Base-by-base conservation (phyloP, 2,888 invertebrate species). In the Alloscopus bannaensis region DNA sequence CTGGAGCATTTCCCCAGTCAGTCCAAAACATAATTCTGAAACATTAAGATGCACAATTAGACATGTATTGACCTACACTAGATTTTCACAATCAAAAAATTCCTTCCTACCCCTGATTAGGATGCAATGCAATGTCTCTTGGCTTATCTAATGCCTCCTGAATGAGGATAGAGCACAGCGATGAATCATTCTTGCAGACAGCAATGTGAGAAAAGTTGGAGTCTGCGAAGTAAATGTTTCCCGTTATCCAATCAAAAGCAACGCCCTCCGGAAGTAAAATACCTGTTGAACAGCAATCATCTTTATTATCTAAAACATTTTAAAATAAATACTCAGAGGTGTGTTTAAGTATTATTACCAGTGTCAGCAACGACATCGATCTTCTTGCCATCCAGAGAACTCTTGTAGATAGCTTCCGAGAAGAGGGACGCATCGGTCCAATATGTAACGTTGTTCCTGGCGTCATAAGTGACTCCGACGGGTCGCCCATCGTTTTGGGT, bases 11-110 rank as follows among this genome's bases (percentile, higher is more conserved):
- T 2, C 94, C 94, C 94, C 95, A 96, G 88, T 98, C 97, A 0
- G 95, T 93, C 97, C 97, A 98, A 89, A 93, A 98, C 92, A 98
- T 93, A 86, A 91, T 89, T 1, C 95, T 95, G 86, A 87, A 68
- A 70, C 22, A 60, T 22, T 28, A 20, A 55, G 76, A 77, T 42
- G 65, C 60, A 22, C 4, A 52, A 47, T n/a, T 13, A 36, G 13
- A 36, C 8, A 36, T 36, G 36, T 36, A 36, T 36, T 36, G 36
- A 24, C 57, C 3, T 28, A 28, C 4, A 52, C 6, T 3, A 57
- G n/a, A 28, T 11, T 28, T 28, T 57, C 28, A 57, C 28, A 28
- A 1, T 57, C 11, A 57, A 45, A 45, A n/a, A 45, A 29, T 60
- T 4, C n/a, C 36, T n/a, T 16, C 1, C n/a, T 89, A 93, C 91